phyloP scores from a whole-genome alignment of 1,140 invertebrate species.

The Drosophila azteca region DNA sequence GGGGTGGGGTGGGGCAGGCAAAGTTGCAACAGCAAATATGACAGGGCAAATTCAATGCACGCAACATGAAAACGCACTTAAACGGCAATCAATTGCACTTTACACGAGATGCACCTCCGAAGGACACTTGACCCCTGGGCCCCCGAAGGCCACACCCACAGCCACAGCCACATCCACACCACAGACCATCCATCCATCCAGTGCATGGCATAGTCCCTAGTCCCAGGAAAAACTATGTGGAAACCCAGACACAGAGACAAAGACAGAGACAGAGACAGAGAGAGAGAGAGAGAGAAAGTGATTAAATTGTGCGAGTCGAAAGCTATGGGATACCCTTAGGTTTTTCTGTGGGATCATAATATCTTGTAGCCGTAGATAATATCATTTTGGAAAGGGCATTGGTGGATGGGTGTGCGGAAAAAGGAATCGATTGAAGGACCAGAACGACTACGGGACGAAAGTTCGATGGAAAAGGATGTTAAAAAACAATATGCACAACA shows the following conservation, averaged over 20 bases:
- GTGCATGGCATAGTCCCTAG: too few relatives aligned
- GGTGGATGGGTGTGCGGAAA: too few relatives aligned
- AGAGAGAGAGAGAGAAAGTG: too few relatives aligned
- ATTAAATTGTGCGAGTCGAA: too few relatives aligned
- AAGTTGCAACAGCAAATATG: constrained; percentile 44
- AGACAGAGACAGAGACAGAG: too few relatives aligned
- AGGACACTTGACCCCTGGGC: constrained; percentile 53
- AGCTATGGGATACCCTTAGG: too few relatives aligned
- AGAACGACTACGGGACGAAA: neutral
- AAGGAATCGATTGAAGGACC: neutral
- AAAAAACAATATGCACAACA: constrained; percentile 50
- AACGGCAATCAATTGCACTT: constrained; percentile 61
- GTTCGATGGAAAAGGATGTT: constrained; percentile 2
- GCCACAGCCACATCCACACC: too few relatives aligned
- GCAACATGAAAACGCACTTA: constrained; percentile 61
- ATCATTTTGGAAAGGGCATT: too few relatives aligned
- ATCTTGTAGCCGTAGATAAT: too few relatives aligned
- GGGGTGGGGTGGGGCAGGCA: neutral
- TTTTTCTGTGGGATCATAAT: too few relatives aligned
- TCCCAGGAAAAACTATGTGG: constrained; percentile 16
- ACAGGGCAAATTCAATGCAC: constrained; percentile 53
- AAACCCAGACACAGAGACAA: too few relatives aligned
- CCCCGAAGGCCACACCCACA: neutral
- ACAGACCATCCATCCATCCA: too few relatives aligned
- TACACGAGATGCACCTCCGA: constrained; percentile 48